Evolutionary conservation across 2,888 invertebrate genomes (phyloP), one percentile per base, ranked within the genome.

Genomic region (Hyposoter dolosus): DNA sequence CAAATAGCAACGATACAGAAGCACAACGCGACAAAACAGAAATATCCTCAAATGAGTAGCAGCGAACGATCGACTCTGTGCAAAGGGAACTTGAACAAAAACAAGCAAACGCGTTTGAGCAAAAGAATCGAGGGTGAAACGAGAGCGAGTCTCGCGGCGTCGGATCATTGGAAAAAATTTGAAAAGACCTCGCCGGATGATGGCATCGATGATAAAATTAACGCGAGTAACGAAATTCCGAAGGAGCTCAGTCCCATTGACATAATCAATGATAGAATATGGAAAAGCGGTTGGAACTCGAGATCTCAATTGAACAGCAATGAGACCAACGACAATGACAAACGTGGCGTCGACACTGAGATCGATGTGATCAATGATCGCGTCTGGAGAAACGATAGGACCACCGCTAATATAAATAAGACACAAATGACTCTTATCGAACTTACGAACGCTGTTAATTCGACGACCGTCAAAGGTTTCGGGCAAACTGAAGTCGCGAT

Each of bases 331-430:
- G 74, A 82, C n/a, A 79, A 79, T 68, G 84, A 86, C 68, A 87
- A 88, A 0, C 87, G 84, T 9, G 89, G 79, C 35, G 89, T 89
- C 3, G 90, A 90, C 19, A 88, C 89, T 0, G 91, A 91, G n/a
- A 90, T 93, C 17, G 93, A 93, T n/a, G 91, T 93, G 1, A 94
- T 94, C 47, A 94, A 94, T 63, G 92, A 93, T 10, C 90, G 94
- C 69, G 89, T 89, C 9, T 94, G 94, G 94, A 92, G 89, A 69
- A 92, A 92, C 47, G 91, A 90, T 43, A 50, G 47, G 0, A 68
- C 63, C 45, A 47, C 60, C 23, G 69, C 53, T 0, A 79, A 69
- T 10, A 45, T 60, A 4, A 83, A 83, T 56, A 83, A 77, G 12
- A 53, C 89, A 12, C 90, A 90, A 17, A 83, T 93, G 69, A 93